Conservation (phyloP, 1,140 invertebrate species). For the Temnothorax longispinosus region DNA sequence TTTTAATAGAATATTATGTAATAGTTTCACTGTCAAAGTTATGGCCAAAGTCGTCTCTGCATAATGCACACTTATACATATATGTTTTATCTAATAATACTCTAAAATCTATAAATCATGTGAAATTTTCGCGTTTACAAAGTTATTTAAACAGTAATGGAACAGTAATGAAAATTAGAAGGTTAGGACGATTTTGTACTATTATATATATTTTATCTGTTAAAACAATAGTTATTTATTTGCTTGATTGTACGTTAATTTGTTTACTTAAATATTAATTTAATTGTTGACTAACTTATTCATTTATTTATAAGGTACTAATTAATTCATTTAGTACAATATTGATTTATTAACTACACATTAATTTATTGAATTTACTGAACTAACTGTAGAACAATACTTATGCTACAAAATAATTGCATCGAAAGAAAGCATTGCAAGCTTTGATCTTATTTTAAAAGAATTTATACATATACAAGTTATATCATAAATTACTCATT, state of each 20-base stretch:
- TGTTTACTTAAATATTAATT: background rate
- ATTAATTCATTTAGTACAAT: slow-evolving; percentile 32
- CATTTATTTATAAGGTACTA: slow-evolving; percentile 4
- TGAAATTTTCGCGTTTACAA: background rate
- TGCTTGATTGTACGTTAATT: background rate
- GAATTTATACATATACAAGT: background rate
- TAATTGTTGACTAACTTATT: background rate
- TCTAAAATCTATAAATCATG: background rate
- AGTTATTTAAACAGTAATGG: background rate
- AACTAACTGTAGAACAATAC: background rate
- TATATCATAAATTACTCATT: background rate
- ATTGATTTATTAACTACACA: slow-evolving; percentile 29
- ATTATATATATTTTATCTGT: background rate
- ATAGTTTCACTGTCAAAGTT: background rate
- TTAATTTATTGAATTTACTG: slow-evolving; percentile 28
- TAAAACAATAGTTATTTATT: background rate
- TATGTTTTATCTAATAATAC: background rate
- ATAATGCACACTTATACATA: background rate
- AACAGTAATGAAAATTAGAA: background rate
- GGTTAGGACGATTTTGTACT: background rate
- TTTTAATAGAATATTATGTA: background rate
- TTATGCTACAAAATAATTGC: background rate
- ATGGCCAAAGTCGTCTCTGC: background rate
- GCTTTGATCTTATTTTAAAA: background rate
- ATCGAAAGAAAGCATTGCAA: background rate